These are phyloP conservation scores for Sarcophaga carnaria DNA, from an alignment of 2,888 invertebrate species.

Conservation along the genomic window DNA sequence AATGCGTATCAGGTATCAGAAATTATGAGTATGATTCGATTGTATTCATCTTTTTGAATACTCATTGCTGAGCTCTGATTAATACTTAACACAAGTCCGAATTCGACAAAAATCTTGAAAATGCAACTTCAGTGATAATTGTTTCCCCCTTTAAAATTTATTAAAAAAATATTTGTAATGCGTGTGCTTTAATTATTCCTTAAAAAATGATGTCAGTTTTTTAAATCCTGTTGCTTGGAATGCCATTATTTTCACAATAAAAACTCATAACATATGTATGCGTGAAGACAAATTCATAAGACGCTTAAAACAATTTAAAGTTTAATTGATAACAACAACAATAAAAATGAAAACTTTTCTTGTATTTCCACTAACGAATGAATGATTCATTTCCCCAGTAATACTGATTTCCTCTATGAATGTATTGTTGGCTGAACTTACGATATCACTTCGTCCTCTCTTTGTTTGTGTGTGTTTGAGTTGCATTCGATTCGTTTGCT, in stretches of 20 bases:
- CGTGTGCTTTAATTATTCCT: too few species aligned
- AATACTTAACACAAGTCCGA: too few species aligned
- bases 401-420: constrained; percentile 60
- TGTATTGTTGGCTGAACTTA: constrained; percentile 37
- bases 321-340: constrained; percentile 52
- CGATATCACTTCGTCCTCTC: neutral
- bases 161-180: too few species aligned
- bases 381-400: constrained; percentile 62
- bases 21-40: too few species aligned
- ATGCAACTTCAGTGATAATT: too few species aligned
- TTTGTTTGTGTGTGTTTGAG: neutral
- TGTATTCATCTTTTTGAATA: too few species aligned
- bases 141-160: too few species aligned
- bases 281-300: constrained; percentile 7
- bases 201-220: neutral
- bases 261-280: neutral
- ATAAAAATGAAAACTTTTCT: constrained; percentile 1
- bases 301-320: constrained; percentile 40
- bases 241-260: neutral
- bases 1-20: too few species aligned
- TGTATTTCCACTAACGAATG: constrained; percentile 39
- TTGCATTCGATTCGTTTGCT: neutral
- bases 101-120: too few species aligned
- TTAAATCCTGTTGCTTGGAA: neutral
- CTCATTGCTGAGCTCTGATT: too few species aligned